These are phyloP conservation scores for Cryptoprocta ferox DNA, from an alignment of 2,797 vertebrate species.

Conservation along the genomic window DNA sequence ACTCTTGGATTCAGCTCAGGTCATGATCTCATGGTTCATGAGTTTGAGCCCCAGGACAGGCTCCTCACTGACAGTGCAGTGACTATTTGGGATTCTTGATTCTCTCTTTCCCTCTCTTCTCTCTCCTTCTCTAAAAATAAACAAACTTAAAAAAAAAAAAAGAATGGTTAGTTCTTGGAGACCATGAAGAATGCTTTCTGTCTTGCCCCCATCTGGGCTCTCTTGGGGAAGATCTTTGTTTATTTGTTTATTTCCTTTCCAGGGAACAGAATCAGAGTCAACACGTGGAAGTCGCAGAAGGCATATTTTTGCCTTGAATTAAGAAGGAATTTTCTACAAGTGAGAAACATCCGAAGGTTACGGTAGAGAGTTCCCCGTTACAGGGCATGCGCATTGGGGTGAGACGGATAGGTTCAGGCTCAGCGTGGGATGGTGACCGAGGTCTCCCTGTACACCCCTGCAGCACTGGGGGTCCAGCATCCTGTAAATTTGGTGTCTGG, in stretches of 20 bases:
- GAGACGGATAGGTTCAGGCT: background rate
- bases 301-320: background rate
- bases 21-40: no score
- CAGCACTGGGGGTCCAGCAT: background rate
- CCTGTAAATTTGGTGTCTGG: background rate
- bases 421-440: background rate
- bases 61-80: no score
- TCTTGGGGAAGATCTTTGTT: background rate
- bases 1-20: no score
- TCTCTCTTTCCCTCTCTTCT: no score
- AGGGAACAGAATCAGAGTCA: background rate
- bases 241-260: background rate
- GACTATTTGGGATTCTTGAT: no score
- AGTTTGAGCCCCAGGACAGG: no score
- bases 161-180: background rate
- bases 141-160: no score
- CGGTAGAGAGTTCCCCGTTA: background rate
- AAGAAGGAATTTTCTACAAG: background rate
- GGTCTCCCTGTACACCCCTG: background rate
- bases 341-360: background rate
- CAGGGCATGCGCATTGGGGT: accelerated
- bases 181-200: background rate
- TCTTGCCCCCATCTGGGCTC: background rate
- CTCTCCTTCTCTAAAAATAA: no score
- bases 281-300: background rate